Conservation (phyloP, 2,888 invertebrate genomes). For the Synanthedon myopaeformis region DNA sequence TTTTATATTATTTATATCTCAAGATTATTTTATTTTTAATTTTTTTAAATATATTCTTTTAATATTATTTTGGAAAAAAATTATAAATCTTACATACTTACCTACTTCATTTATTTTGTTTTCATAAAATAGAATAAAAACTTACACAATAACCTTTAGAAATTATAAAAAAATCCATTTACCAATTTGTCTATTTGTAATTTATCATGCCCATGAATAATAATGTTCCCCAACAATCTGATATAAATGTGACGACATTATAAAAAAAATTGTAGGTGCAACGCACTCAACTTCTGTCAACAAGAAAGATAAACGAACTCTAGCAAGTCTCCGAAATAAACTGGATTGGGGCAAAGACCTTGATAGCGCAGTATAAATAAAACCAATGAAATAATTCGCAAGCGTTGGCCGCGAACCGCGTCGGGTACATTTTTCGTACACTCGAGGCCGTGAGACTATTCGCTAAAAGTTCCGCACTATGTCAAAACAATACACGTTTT, state of each 20-base stretch:
- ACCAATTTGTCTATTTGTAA: too few species aligned
- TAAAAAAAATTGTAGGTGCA: conserved; percentile 8
- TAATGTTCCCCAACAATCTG: not conserved
- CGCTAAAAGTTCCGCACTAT: conserved; percentile 20
- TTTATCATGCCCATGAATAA: too few species aligned
- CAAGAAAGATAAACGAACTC: conserved; percentile 43
- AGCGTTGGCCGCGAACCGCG: conserved; percentile 7
- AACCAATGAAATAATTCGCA: conserved; percentile 44
- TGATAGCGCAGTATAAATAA: conserved; percentile 49
- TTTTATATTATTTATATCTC: too few species aligned
- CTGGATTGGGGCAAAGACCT: conserved; percentile 55
- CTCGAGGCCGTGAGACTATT: conserved; percentile 17
- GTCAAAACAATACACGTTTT: not conserved
- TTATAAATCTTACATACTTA: too few species aligned
- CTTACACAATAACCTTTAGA: too few species aligned
- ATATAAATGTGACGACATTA: not conserved
- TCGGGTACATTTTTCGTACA: conserved; percentile 1
- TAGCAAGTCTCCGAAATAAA: conserved; percentile 40
- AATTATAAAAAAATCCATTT: too few species aligned
- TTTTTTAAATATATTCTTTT: too few species aligned
- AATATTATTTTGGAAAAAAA: too few species aligned
- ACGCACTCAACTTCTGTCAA: conserved; percentile 15
- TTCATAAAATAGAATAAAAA: too few species aligned
- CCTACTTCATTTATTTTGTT: too few species aligned
- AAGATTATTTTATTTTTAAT: too few species aligned